Conservation (phyloP, 2,797 vertebrate genomes). For the Lagorchestes hirsutus region DNA sequence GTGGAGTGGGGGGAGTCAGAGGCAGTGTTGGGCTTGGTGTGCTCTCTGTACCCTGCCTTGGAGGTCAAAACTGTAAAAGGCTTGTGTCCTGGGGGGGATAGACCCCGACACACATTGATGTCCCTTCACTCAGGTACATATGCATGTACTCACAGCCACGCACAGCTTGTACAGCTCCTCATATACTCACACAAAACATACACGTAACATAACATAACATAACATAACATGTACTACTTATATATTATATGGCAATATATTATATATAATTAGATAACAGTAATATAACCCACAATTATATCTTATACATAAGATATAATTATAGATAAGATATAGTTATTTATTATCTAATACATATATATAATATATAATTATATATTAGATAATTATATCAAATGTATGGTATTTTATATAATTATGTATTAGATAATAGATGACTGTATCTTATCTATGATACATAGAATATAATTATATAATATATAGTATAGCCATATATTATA, state of each 20-base stretch:
- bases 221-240: background rate
- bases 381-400: background rate
- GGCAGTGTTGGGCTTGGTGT: background rate
- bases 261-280: background rate
- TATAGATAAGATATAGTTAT: no score
- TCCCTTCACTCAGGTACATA: background rate
- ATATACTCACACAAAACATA: background rate
- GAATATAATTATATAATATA: background rate
- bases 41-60: background rate
- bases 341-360: background rate
- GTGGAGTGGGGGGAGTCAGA: background rate
- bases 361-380: background rate
- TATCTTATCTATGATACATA: background rate
- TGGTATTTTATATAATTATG: background rate
- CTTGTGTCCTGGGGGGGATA: background rate
- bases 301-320: background rate
- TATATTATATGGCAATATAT: background rate
- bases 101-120: background rate
- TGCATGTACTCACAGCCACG: background rate
- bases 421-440: no score
- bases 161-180: background rate
- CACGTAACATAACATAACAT: background rate
- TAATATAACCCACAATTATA: background rate
- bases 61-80: background rate
- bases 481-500: background rate